Conservation (phyloP, 2,888 invertebrate genomes). For the Nomada hirtipes region DNA sequence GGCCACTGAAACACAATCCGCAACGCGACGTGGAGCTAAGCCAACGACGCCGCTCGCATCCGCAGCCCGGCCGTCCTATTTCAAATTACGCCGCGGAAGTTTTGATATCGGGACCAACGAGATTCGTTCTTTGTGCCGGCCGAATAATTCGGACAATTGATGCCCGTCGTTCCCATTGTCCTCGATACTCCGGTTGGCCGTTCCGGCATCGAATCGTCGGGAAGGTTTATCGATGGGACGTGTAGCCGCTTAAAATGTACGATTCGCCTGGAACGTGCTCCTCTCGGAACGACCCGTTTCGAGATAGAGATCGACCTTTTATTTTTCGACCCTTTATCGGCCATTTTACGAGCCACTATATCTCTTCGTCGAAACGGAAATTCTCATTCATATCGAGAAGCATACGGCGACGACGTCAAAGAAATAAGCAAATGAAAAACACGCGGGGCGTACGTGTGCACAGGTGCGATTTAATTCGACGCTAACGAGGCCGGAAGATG, state of each 20-base stretch:
- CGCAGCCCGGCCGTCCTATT: conserved; percentile 67
- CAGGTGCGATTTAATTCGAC: neutral
- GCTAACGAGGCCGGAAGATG: neutral
- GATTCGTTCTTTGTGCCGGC: conserved; percentile 30
- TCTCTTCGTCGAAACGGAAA: neutral
- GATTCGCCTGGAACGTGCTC: neutral
- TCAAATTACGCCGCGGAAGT: conserved; percentile 71
- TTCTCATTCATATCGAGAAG: neutral
- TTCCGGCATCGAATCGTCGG: conserved; percentile 1
- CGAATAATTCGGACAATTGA: conserved; percentile 53
- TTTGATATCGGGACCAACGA: conserved; percentile 55
- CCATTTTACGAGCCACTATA: neutral
- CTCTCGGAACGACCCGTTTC: conserved; percentile 1
- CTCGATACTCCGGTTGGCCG: conserved; percentile 7
- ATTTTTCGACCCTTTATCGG: conserved; percentile 2
- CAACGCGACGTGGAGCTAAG: conserved; percentile 81
- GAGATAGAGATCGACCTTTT: neutral
- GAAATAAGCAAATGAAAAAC: too few relatives aligned
- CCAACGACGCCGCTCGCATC: conserved; percentile 77
- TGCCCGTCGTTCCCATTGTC: conserved; percentile 32
- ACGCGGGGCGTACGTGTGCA: neutral
- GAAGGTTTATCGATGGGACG: conserved; percentile 18
- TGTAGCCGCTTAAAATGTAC: neutral
- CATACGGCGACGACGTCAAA: too few relatives aligned
- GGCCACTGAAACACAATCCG: conserved; percentile 78